Conservation (phyloP, 2,888 invertebrate species). For the Ichneumoninae sp. region DNA sequence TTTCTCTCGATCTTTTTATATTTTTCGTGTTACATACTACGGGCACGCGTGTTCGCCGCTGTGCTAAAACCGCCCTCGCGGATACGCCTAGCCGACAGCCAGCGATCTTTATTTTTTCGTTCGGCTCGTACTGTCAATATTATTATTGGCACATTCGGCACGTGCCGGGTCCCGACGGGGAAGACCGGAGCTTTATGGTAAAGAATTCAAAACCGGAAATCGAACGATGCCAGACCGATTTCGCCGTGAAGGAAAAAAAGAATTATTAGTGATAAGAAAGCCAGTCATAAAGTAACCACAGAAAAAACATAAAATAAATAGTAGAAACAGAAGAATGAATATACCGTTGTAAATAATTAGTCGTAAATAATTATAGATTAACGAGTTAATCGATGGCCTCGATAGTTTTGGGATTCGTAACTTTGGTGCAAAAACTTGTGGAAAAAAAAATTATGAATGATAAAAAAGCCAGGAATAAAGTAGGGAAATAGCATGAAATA, state of each 20-base stretch:
- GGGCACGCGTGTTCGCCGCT: slow-evolving; percentile 1
- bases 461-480: too few relatives aligned
- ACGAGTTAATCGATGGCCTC: slow-evolving; percentile 29
- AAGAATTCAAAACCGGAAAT: slow-evolving; percentile 38
- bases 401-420: not conserved
- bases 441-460: too few relatives aligned
- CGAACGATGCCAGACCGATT: not conserved
- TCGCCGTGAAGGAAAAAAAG: not conserved
- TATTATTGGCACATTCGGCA: slow-evolving; percentile 65
- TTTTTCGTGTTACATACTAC: slow-evolving; percentile 23
- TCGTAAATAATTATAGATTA: slow-evolving; percentile 14
- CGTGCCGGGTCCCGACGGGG: slow-evolving; percentile 45
- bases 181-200: not conserved
- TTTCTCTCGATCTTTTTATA: slow-evolving; percentile 31
- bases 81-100: slow-evolving; percentile 21
- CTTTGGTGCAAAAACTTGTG: too few relatives aligned
- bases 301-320: too few relatives aligned
- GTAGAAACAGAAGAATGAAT: not conserved
- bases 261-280: not conserved
- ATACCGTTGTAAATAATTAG: too few relatives aligned
- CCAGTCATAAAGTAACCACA: not conserved
- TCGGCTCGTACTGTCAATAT: slow-evolving; percentile 58
- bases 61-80: slow-evolving; percentile 5
- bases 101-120: slow-evolving; percentile 47
- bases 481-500: too few relatives aligned